Conservation (phyloP, 2,113 vertebrate genomes). For the Trematocara variabile region DNA sequence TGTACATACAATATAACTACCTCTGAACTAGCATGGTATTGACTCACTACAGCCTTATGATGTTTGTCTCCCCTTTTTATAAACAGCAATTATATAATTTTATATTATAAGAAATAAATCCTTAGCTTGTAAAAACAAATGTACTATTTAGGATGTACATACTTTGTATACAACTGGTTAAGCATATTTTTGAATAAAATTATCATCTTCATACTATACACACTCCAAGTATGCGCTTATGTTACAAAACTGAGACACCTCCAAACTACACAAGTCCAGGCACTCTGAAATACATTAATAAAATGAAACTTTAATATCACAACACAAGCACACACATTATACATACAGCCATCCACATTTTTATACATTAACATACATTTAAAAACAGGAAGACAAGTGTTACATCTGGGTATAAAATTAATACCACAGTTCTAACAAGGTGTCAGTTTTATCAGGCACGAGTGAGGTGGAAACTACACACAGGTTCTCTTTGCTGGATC, state of each 20-base stretch:
- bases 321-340: background rate
- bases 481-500: conserved; percentile 54
- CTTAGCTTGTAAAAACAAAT: conserved; percentile 68
- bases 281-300: background rate
- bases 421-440: background rate
- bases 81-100: conserved; percentile 74
- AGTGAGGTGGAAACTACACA: conserved; percentile 17
- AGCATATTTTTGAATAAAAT: conserved; percentile 75
- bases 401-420: background rate
- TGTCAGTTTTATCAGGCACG: background rate
- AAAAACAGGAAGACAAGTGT: background rate
- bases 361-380: background rate
- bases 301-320: conserved; percentile 7
- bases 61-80: conserved; percentile 66
- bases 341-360: background rate
- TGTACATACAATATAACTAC: conserved; percentile 80
- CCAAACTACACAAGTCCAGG: background rate
- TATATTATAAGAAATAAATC: conserved; percentile 69
- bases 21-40: conserved; percentile 78
- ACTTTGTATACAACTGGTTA: conserved; percentile 73
- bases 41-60: conserved; percentile 64
- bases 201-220: conserved; percentile 61
- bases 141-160: conserved; percentile 78
- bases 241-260: background rate
- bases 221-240: background rate